phyloP scores from a whole-genome alignment of 2,113 vertebrate species.

The zebrafish (Danio rerio) region GRCz12tu NC_133198.1:46933001-46933500 shows the following conservation, averaged over 20 bases:
- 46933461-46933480: slow-evolving; percentile 8
- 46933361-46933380: slow-evolving; percentile 56
- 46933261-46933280: neutral
- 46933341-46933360: slow-evolving; percentile 55
- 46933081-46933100: too few species aligned
- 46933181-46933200: neutral
- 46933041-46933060: neutral
- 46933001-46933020: too few species aligned
- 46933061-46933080: neutral
- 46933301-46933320: slow-evolving; percentile 27
- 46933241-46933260: slow-evolving; percentile 23
- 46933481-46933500: neutral
- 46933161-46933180: too few species aligned
- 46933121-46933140: too few species aligned
- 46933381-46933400: slow-evolving; percentile 47
- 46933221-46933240: neutral
- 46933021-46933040: too few species aligned
- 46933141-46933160: too few species aligned
- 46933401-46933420: slow-evolving; percentile 27
- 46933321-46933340: slow-evolving; percentile 47
- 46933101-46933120: too few species aligned
- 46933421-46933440: slow-evolving; percentile 13
- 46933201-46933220: neutral
- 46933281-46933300: slow-evolving; percentile 31
- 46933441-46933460: slow-evolving; percentile 28